These are phyloP conservation scores for Glyptemys insculpta DNA, from an alignment of 2,797 vertebrate genomes.

Conservation along the genomic window DNA sequence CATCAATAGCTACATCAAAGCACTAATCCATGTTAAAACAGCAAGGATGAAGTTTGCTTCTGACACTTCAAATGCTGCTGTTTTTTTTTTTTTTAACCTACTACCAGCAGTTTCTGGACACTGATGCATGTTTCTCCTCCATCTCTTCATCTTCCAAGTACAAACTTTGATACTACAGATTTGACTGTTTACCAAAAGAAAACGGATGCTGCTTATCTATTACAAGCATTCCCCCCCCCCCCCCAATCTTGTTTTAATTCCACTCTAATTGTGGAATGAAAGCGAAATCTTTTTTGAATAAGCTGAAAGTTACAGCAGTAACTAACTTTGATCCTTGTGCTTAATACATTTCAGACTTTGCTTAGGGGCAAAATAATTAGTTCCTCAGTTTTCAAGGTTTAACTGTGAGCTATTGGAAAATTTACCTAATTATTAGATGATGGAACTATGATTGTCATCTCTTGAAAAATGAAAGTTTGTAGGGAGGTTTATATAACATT, in stretches of 20 bases:
- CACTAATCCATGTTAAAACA: not conserved
- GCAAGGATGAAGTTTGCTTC: not conserved
- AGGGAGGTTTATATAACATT: not conserved
- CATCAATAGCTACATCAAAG: not conserved
- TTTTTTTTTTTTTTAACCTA: constrained; percentile 2
- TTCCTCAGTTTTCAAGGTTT: constrained; percentile 17
- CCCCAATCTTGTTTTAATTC: not conserved
- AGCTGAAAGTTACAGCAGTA: not conserved
- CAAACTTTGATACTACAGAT: not conserved
- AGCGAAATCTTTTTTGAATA: not conserved
- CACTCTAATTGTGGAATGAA: not conserved
- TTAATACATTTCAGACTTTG: not conserved
- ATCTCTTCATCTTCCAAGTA: fast-evolving
- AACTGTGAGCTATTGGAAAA: constrained; percentile 5
- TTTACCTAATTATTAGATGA: not conserved
- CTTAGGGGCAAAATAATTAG: not conserved
- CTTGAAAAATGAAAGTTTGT: not conserved
- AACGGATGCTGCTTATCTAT: not conserved
- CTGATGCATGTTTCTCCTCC: not conserved
- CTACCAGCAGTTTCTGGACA: not conserved
- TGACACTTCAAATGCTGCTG: not conserved
- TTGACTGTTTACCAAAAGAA: not conserved
- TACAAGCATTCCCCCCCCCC: not conserved
- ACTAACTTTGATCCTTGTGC: not conserved
- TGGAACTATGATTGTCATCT: not conserved